Conservation (phyloP, 1,140 invertebrate species). For the Heliothis virescens region DNA sequence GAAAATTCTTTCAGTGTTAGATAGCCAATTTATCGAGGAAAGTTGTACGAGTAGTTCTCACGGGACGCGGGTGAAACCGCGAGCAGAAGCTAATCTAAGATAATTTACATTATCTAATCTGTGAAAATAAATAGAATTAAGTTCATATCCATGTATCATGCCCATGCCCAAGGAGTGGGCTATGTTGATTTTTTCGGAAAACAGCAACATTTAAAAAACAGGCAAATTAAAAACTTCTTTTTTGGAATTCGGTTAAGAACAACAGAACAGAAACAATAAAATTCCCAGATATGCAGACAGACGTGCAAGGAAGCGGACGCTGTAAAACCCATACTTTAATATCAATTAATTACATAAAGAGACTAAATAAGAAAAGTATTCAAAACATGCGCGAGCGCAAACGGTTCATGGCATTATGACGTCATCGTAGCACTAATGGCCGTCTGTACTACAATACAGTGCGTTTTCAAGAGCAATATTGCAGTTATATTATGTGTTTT, state of each 20-base stretch:
- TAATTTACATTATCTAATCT: no score
- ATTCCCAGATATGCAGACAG: background rate
- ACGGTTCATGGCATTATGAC: background rate
- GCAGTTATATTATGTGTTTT: background rate
- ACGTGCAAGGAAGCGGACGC: background rate
- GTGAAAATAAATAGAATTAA: no score
- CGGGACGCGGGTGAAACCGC: no score
- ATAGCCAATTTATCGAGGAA: no score
- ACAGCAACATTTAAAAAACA: no score
- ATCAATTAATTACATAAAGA: background rate
- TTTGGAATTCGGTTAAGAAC: background rate
- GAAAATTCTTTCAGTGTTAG: no score
- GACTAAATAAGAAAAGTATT: constrained; percentile 21
- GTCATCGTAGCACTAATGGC: background rate
- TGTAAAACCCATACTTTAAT: background rate
- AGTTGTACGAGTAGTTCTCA: no score
- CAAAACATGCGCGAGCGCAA: background rate
- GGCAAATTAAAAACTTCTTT: no score
- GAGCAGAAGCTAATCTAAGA: no score
- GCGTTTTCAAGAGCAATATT: background rate
- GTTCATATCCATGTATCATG: no score
- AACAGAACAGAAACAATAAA: background rate
- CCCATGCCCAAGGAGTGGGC: no score
- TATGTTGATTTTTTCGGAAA: no score
- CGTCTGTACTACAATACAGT: background rate